Evolutionary conservation across 2,797 vertebrate genomes (phyloP).

Genomic region (Channallabes apus): DNA sequence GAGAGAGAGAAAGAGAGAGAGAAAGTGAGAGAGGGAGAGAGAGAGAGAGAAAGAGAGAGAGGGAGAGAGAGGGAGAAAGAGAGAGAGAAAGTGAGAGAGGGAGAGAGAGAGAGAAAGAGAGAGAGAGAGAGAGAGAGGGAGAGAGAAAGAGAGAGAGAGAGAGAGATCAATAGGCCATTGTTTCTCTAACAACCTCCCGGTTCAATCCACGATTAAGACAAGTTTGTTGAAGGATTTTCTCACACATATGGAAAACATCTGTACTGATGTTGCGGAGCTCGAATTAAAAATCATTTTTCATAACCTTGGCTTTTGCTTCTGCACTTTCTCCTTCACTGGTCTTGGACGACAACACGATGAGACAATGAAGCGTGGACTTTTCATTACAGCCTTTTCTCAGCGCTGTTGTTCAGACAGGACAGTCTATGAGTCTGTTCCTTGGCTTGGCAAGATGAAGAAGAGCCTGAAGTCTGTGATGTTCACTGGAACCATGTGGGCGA

Average conservation of each 20-base stretch:
- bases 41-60: background rate
- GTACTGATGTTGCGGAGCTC: conserved; percentile 1
- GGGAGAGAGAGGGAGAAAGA: background rate
- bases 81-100: background rate
- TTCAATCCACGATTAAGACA: background rate
- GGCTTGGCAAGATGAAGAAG: background rate
- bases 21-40: background rate
- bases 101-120: background rate
- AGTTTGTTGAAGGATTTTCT: conserved; percentile 9
- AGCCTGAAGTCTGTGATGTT: background rate
- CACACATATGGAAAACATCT: conserved; percentile 21
- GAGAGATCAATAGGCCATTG: conserved; percentile 32
- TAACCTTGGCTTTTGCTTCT: conserved; percentile 5
- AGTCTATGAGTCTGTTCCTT: background rate
- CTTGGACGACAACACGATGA: conserved; percentile 12
- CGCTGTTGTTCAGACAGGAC: background rate
- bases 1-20: conserved; percentile 2
- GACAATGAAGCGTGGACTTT: conserved; percentile 27
- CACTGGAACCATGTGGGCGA: background rate
- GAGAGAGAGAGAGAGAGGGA: background rate
- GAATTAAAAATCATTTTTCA: conserved; percentile 31
- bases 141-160: background rate
- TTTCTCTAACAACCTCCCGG: conserved; percentile 18
- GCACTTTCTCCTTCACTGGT: conserved; percentile 5
- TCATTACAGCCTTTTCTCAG: conserved; percentile 13